These are phyloP conservation scores for Pygmarrhopalites habei DNA, from an alignment of 1,140 invertebrate species.

Conservation along the genomic window DNA sequence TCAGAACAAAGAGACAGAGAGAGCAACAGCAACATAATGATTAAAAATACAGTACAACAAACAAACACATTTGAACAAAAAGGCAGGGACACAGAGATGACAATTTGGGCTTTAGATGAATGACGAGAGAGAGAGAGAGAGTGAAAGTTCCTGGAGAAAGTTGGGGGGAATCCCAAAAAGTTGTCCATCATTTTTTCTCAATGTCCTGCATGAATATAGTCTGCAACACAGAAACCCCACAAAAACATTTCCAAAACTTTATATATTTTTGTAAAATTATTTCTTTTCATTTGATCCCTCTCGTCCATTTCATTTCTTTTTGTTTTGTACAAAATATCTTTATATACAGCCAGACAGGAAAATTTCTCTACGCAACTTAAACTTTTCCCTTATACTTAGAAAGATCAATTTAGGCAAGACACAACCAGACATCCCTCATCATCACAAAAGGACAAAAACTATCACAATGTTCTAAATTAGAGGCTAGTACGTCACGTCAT, in stretches of 20 bases:
- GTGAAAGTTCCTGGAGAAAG: too few relatives aligned
- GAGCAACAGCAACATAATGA: too few relatives aligned
- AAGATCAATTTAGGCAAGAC: neutral
- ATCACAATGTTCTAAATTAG: too few relatives aligned
- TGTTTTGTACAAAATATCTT: neutral
- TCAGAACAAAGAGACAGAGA: too few relatives aligned
- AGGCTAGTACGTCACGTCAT: too few relatives aligned
- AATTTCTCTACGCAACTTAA: neutral
- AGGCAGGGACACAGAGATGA: too few relatives aligned
- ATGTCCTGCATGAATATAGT: slow-evolving; percentile 9
- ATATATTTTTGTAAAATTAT: neutral
- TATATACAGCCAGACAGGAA: neutral
- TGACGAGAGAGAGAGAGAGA: too few relatives aligned
- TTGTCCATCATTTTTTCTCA: neutral
- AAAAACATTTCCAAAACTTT: slow-evolving; percentile 6
- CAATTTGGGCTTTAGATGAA: too few relatives aligned
- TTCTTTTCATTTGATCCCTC: neutral
- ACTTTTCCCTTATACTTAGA: neutral
- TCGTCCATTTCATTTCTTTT: too few relatives aligned
- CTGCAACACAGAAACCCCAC: slow-evolving; percentile 1
- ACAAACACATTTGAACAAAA: too few relatives aligned
- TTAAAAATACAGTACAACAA: too few relatives aligned
- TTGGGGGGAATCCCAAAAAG: neutral
- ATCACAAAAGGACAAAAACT: too few relatives aligned
- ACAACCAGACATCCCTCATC: neutral